Base-by-base conservation (phyloP, 1,140 invertebrate genomes). In the Conus ventricosus region DNA sequence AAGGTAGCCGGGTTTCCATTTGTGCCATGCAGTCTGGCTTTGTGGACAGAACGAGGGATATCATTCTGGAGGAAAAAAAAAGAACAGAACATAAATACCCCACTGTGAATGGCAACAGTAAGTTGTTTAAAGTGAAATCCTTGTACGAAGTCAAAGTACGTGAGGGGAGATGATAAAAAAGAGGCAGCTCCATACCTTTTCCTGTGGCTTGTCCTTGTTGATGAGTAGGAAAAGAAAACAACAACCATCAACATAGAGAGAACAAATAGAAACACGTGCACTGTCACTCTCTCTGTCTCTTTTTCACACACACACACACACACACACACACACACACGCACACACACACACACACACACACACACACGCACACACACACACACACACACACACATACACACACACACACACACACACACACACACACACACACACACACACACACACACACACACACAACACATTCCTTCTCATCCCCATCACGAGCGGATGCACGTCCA, bases 201-300 rank as follows among this genome's bases (percentile, higher is more conserved):
- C 83, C 83, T 4, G 83, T 84, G n/a, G 83, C 57, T 84, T 84
- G 83, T 51, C 83, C 83, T 84, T 13, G 76, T 20, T 7, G 7
- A 23, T 25, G 25, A 78, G n/a, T 23, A 78, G 11, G 5, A 84
- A 25, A 60, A 60, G 57, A 63, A 63, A 67, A 15, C 82, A 84
- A 54, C 6, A 81, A 25, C 25, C 27, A 81, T 51, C 39, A 39
- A 81, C 10, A 27, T 1, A 51, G 20, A 53, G n/a, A 53, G 8
- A 10, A 25, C 5, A 39, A 8, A 81, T 10, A 51, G 13, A 51
- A 6, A 51, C 53, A 51, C 4, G 27, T 39, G 6, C 80, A 0
- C 8, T 51, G 6, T 20, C 80, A 10, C 80, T n/a, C 80, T 27
- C 53, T 51, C 17, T 27, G 6, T n/a, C 8, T 27, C 80, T 20